A percentile compares a stretch with the other conserved stretches of the same genome.
These are phyloP conservation scores for Myanophis thanlyinensis DNA, from an alignment of 2,113 vertebrate genomes.

Conservation along the genomic window DNA sequence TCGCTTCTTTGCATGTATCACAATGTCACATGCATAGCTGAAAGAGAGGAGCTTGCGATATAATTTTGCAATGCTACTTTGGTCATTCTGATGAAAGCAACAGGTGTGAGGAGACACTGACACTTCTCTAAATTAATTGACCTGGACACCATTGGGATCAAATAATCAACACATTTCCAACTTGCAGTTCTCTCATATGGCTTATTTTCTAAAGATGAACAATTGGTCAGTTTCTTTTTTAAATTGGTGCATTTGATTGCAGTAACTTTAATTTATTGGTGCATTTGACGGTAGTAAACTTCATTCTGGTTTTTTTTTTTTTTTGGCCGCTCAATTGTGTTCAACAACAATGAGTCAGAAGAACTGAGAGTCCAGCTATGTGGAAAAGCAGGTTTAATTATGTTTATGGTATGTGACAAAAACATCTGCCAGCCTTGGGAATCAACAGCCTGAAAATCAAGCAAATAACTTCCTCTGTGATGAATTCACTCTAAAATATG, in stretches of 20 bases:
- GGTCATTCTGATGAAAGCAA: not conserved
- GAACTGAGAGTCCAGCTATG: not conserved
- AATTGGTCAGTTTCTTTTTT: not conserved
- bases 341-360: slow-evolving; percentile 38
- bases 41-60: not conserved
- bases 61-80: not conserved
- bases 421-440: not conserved
- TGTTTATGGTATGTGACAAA: slow-evolving; percentile 8
- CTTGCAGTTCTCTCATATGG: not conserved
- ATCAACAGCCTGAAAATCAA: slow-evolving; percentile 18
- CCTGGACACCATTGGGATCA: not conserved
- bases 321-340: not conserved
- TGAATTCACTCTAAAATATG: not conserved
- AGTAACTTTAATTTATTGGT: not conserved
- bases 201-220: not conserved
- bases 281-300: not conserved
- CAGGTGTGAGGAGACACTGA: not conserved
- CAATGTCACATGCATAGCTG: not conserved
- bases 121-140: not conserved
- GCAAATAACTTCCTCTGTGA: not conserved
- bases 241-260: not conserved
- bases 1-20: not conserved
- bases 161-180: not conserved
- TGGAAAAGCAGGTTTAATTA: slow-evolving; percentile 37
- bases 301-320: not conserved